These are phyloP conservation scores for Osmerus eperlanus DNA, from an alignment of 2,113 vertebrate genomes.

Conservation along the genomic window DNA sequence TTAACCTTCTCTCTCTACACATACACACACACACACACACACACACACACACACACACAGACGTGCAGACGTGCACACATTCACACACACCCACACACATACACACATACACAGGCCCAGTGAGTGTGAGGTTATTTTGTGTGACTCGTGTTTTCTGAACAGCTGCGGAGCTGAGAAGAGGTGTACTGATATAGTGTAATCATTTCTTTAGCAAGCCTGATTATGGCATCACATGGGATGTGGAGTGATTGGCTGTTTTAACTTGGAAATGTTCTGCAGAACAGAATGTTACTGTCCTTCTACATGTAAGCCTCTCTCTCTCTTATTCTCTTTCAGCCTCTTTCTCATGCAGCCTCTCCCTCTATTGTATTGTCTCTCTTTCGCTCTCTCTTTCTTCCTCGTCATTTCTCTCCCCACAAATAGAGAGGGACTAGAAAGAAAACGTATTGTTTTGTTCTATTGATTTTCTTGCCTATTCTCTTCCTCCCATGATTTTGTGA, in stretches of 20 bases:
- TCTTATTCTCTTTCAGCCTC: background rate
- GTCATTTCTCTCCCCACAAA: too few species aligned
- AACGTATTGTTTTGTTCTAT: too few species aligned
- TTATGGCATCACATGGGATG: slow-evolving; percentile 52
- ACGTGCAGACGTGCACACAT: too few species aligned
- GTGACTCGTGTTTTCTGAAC: slow-evolving; percentile 47
- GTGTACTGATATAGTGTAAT: slow-evolving; percentile 57
- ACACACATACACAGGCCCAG: slow-evolving; percentile 14
- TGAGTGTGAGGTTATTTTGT: slow-evolving; percentile 56
- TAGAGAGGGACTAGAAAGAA: background rate
- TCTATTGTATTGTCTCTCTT: slow-evolving; percentile 14
- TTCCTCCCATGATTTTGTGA: too few species aligned
- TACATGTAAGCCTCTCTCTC: slow-evolving; percentile 1
- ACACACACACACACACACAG: background rate
- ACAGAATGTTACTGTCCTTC: slow-evolving; percentile 39
- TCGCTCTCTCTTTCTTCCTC: background rate
- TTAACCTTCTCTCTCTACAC: background rate
- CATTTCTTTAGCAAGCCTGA: slow-evolving; percentile 52
- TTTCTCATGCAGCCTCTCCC: slow-evolving; percentile 1
- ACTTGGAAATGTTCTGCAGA: slow-evolving; percentile 38
- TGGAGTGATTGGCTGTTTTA: slow-evolving; percentile 43
- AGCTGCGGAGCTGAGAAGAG: slow-evolving; percentile 51
- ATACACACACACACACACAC: too few species aligned
- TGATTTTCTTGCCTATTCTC: too few species aligned
- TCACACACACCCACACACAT: too few species aligned